Conservation (phyloP, 2,888 invertebrate genomes). For the Caenorhabditis auriculariae region DNA sequence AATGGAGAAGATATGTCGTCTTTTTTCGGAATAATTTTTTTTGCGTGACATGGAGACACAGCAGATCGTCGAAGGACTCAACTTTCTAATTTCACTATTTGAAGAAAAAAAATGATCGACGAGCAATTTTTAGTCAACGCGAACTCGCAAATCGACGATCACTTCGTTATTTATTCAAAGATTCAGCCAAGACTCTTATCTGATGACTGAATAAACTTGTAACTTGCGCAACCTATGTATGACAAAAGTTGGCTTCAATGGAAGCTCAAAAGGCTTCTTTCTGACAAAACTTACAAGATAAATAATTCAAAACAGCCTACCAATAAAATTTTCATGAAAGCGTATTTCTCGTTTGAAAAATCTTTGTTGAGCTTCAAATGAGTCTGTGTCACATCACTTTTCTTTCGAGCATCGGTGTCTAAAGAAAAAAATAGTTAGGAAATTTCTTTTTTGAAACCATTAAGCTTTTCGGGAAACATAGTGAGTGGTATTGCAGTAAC, state of each 20-base stretch:
- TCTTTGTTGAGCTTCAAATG: constrained; percentile 37
- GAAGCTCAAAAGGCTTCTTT: neutral
- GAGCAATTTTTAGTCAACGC: no score
- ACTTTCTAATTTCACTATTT: no score
- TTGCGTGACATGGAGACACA: no score
- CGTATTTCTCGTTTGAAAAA: constrained; percentile 40
- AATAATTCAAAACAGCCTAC: constrained; percentile 7
- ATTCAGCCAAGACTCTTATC: no score
- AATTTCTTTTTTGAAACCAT: constrained; percentile 42
- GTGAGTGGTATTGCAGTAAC: constrained; percentile 63
- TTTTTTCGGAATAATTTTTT: no score
- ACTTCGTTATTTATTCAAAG: no score
- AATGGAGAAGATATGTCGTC: no score
- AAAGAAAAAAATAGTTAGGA: neutral
- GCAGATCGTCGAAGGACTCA: no score
- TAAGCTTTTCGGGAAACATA: constrained; percentile 60
- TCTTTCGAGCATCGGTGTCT: constrained; percentile 42
- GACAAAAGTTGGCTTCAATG: neutral
- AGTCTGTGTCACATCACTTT: constrained; percentile 34
- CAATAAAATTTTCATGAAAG: constrained; percentile 35
- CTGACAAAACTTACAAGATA: neutral
- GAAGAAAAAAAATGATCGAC: neutral
- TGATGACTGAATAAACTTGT: no score
- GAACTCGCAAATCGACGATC: no score
- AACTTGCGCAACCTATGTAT: no score